A percentile compares a stretch with the other conserved stretches of the same genome.
phyloP scores from a whole-genome alignment of 2,113 vertebrate genomes.

The Nerophis lumbriciformis region DNA sequence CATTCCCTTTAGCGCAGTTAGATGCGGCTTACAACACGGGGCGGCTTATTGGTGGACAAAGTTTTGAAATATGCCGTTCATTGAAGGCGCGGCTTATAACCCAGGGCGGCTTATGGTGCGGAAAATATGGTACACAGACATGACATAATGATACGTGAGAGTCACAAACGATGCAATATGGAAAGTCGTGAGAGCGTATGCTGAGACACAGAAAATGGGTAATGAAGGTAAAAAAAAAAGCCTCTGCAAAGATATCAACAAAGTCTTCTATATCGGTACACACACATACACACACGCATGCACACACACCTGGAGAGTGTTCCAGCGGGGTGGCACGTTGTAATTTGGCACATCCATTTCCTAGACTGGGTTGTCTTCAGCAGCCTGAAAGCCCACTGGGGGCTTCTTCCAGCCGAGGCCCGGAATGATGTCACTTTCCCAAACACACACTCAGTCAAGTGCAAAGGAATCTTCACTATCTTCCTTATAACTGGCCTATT shows the following conservation, averaged over 20 bases:
- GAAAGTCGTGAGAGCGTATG: conserved; percentile 5
- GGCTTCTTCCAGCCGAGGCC: conserved; percentile 34
- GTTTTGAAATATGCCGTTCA: too few relatives aligned
- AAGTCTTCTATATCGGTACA: conserved; percentile 29
- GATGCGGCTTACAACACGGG: too few relatives aligned
- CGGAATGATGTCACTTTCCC: conserved; percentile 51
- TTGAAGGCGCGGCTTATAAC: too few relatives aligned
- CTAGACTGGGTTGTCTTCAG: conserved; percentile 49
- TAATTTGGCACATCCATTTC: conserved; percentile 69
- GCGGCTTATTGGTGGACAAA: too few relatives aligned
- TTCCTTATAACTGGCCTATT: conserved; percentile 23
- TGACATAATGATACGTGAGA: conserved; percentile 28
- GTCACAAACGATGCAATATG: conserved; percentile 30
- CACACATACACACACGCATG: conserved; percentile 15
- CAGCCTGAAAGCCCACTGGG: conserved; percentile 51
- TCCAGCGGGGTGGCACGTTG: conserved; percentile 56
- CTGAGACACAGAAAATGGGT: conserved; percentile 27
- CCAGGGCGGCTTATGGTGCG: too few relatives aligned
- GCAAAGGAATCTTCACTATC: conserved; percentile 42
- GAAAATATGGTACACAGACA: too few relatives aligned
- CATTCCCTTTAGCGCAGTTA: too few relatives aligned
- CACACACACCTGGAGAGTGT: conserved; percentile 48
- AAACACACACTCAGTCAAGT: conserved; percentile 41
- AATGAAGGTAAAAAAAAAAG: conserved; percentile 38
- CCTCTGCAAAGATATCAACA: conserved; percentile 28